These are phyloP conservation scores for Nysson spinosus DNA, from an alignment of 2,888 invertebrate species.

Conservation along the genomic window DNA sequence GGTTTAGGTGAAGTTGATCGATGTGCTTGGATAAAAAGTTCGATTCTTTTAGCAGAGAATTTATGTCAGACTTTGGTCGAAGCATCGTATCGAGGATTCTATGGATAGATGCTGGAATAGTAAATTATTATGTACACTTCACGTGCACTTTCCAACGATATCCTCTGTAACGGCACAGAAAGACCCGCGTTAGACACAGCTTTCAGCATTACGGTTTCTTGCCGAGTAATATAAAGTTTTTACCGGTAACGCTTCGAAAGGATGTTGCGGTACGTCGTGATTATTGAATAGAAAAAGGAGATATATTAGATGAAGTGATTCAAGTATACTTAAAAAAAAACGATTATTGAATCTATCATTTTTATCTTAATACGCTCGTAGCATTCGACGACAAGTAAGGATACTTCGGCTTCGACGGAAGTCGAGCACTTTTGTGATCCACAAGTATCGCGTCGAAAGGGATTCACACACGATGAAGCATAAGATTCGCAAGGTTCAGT, in stretches of 20 bases:
- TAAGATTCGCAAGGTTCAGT: constrained; percentile 21
- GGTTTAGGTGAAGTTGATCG: no score
- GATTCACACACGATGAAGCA: constrained; percentile 10
- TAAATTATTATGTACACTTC: constrained; percentile 47
- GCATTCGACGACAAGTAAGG: no score
- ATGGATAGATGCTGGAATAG: constrained; percentile 47
- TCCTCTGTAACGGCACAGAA: constrained; percentile 26
- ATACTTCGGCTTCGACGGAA: not conserved
- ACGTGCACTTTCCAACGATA: constrained; percentile 38
- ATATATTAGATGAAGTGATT: no score
- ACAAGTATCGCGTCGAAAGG: not conserved
- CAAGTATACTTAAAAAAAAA: no score
- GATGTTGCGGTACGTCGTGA: constrained; percentile 28
- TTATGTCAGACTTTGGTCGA: constrained; percentile 44
- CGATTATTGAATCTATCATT: no score
- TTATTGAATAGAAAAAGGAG: not conserved
- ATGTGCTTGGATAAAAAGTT: constrained; percentile 23
- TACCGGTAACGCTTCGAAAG: constrained; percentile 28
- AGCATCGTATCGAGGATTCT: constrained; percentile 46
- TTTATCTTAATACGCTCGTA: no score
- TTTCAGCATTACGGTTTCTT: constrained; percentile 37
- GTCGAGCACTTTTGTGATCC: no score
- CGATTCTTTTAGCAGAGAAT: constrained; percentile 42
- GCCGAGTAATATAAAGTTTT: constrained; percentile 23
- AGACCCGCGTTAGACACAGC: constrained; percentile 29